These are phyloP conservation scores for Danio aesculapii DNA, from an alignment of 2,797 vertebrate species.

Conservation along the genomic window DNA sequence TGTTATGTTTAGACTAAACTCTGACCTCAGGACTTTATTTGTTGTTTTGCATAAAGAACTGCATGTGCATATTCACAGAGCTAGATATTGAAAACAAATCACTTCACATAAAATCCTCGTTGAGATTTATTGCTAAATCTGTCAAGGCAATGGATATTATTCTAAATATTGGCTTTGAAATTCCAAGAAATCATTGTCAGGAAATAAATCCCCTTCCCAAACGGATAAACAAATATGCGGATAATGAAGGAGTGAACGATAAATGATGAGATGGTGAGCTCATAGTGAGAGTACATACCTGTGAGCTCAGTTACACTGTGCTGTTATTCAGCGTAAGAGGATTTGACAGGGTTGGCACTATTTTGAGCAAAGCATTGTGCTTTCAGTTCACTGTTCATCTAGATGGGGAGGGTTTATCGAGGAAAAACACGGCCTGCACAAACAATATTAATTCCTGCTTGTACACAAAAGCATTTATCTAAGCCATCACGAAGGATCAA, in stretches of 20 bases:
- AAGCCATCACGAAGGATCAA: slow-evolving; percentile 3
- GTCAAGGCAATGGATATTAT: neutral
- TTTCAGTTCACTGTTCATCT: slow-evolving; percentile 7
- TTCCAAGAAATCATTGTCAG: neutral
- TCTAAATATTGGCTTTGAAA: slow-evolving; percentile 4
- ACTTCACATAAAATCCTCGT: neutral
- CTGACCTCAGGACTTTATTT: neutral
- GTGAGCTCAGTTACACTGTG: slow-evolving; percentile 18
- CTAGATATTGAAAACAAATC: neutral
- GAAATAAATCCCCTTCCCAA: slow-evolving; percentile 12
- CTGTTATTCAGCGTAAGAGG: slow-evolving; percentile 28
- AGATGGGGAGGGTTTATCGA: neutral
- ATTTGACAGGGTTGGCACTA: slow-evolving; percentile 26
- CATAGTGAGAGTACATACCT: neutral
- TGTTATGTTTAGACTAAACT: slow-evolving; percentile 1
- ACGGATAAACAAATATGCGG: slow-evolving; percentile 7
- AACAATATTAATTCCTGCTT: slow-evolving; percentile 13
- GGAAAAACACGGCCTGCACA: slow-evolving; percentile 8
- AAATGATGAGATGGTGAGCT: slow-evolving; percentile 23
- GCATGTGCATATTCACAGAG: too few species aligned
- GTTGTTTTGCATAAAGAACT: neutral
- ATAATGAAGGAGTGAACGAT: slow-evolving; percentile 18
- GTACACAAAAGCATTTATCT: slow-evolving; percentile 11
- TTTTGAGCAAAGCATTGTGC: slow-evolving; percentile 18
- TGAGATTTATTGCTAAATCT: neutral